Evolutionary conservation across 2,797 vertebrate genomes (phyloP).

Genomic region (Neosalanx taihuensis): DNA sequence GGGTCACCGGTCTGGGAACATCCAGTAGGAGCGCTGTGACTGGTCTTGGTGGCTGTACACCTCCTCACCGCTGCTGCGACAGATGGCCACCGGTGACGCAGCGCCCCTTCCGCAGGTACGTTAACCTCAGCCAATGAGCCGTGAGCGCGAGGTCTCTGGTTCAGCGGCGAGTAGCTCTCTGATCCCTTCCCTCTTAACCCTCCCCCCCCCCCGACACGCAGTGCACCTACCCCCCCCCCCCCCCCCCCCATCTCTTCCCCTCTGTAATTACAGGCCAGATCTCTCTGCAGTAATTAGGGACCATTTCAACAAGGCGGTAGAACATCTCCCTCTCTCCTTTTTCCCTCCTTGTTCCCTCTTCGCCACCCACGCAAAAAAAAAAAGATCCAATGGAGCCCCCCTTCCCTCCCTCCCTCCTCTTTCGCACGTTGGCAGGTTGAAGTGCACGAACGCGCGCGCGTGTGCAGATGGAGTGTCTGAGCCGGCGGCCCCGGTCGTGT

Average conservation of each 20-base stretch:
- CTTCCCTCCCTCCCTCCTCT: conserved; percentile 30
- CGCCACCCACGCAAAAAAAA: too few species aligned
- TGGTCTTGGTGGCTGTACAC: conserved; percentile 35
- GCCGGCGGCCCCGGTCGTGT: too few species aligned
- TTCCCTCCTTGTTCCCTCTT: conserved; percentile 21
- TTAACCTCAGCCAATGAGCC: conserved; percentile 51
- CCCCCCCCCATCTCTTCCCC: conserved; percentile 42
- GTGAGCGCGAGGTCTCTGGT: conserved; percentile 50
- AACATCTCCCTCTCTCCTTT: conserved; percentile 55
- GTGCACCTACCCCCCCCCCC: conserved; percentile 1
- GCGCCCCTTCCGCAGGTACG: conserved; percentile 50
- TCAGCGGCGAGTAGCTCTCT: conserved; percentile 43
- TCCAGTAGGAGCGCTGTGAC: too few species aligned
- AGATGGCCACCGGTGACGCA: background rate
- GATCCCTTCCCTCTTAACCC: conserved; percentile 18
- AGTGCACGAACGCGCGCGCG: too few species aligned
- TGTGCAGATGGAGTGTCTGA: too few species aligned
- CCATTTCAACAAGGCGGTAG: conserved; percentile 70
- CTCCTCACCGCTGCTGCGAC: conserved; percentile 24
- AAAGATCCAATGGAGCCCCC: background rate
- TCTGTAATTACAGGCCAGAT: conserved; percentile 72
- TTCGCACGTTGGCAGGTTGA: conserved; percentile 21
- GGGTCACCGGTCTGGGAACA: too few species aligned
- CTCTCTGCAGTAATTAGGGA: conserved; percentile 73
- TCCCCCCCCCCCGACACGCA: background rate